Evolutionary conservation across 2,113 vertebrate species (phyloP).

Genomic region (Phasianus colchicus): DNA sequence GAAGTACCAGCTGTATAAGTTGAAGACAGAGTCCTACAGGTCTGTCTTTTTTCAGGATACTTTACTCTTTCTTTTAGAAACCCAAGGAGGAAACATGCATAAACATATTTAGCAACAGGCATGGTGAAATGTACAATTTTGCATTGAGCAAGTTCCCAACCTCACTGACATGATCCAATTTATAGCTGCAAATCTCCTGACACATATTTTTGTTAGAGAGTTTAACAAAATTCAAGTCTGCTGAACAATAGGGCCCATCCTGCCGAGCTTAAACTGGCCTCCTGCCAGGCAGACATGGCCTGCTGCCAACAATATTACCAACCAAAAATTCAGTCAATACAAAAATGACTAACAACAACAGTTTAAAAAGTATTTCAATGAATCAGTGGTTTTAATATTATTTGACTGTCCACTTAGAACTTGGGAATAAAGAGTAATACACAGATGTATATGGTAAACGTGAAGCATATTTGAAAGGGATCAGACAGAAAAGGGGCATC

Average conservation of each 20-base stretch:
- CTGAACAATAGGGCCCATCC: slow-evolving; percentile 58
- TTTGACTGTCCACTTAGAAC: slow-evolving; percentile 10
- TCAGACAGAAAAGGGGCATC: not conserved
- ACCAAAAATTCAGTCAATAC: slow-evolving; percentile 48
- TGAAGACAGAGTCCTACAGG: slow-evolving; percentile 28
- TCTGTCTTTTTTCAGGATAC: not conserved
- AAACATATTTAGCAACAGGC: slow-evolving; percentile 63
- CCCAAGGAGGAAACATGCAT: slow-evolving; percentile 39
- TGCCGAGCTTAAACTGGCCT: slow-evolving; percentile 46
- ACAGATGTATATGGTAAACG: not conserved
- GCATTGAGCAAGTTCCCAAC: slow-evolving; percentile 48
- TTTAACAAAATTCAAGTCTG: slow-evolving; percentile 59
- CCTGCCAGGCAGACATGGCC: slow-evolving; percentile 39
- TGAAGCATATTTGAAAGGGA: not conserved
- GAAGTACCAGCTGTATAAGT: not conserved
- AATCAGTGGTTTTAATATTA: slow-evolving; percentile 51
- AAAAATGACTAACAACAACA: slow-evolving; percentile 56
- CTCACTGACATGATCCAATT: slow-evolving; percentile 61
- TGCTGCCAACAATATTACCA: slow-evolving; percentile 33
- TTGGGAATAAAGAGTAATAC: slow-evolving; percentile 12
- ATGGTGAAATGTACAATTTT: slow-evolving; percentile 58
- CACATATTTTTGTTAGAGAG: slow-evolving; percentile 47
- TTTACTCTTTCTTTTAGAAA: not conserved
- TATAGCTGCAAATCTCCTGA: slow-evolving; percentile 64
- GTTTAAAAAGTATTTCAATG: slow-evolving; percentile 50